These are phyloP conservation scores for Phymorhynchus buccinoides DNA, from an alignment of 1,140 invertebrate species.

Conservation along the genomic window DNA sequence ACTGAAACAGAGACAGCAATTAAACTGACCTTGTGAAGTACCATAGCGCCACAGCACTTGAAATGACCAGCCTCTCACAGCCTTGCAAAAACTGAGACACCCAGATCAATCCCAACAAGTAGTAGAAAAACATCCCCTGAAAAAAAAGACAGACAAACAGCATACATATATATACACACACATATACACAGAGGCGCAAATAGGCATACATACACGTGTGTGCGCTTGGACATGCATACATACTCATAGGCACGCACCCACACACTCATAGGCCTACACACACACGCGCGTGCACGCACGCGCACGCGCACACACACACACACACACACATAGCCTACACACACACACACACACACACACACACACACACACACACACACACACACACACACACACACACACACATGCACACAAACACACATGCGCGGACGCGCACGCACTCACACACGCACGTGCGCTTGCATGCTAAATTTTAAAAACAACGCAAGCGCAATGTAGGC, in stretches of 20 bases:
- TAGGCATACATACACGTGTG: not conserved
- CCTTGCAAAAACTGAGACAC: slow-evolving; percentile 91
- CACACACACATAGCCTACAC: not conserved
- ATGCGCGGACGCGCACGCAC: not conserved
- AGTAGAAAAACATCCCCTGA: slow-evolving; percentile 74
- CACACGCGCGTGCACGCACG: not conserved
- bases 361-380: not conserved
- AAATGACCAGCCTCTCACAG: slow-evolving; percentile 91
- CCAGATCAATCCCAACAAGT: slow-evolving; percentile 90
- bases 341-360: slow-evolving; percentile 10
- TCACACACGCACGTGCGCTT: not conserved
- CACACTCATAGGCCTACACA: not conserved
- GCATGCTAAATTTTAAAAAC: too few species aligned
- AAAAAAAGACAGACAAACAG: slow-evolving; percentile 5
- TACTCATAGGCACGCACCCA: not conserved
- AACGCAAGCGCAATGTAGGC: too few species aligned
- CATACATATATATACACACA: slow-evolving; percentile 3
- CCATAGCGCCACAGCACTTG: slow-evolving; percentile 91
- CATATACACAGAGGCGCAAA: not conserved
- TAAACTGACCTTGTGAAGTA: slow-evolving; percentile 85
- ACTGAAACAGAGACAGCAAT: too few species aligned
- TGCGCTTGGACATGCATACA: not conserved
- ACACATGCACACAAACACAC: not conserved
- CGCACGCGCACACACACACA: not conserved
- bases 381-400: not conserved